Evolutionary conservation across 2,888 invertebrate genomes (phyloP), one percentile per base, ranked within the genome.

Genomic region (Drosophila atroscutellata): DNA sequence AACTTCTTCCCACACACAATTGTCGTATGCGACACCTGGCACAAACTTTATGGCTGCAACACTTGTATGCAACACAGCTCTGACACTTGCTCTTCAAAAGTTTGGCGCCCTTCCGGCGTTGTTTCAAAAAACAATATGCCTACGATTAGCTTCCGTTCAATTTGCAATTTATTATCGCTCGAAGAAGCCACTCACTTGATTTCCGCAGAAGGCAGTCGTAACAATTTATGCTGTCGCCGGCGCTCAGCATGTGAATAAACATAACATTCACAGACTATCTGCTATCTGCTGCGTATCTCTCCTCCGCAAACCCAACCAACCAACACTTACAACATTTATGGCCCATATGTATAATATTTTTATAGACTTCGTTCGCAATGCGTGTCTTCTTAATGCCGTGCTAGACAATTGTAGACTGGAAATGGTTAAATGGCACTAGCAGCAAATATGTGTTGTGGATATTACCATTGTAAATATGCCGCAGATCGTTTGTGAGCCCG

Each of bases 91-190:
- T 26, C 15, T 32, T 15, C 55, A 26, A 74, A 77, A 77, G 34
- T 65, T 72, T 55, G 65, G 34, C 54, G 63, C 61, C 55, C 69
- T 72, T 81, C 75, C 71, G 80, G 65, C 56, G 47, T 18, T 36
- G 11, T 45, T 34, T 34, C 47, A 45, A 56, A 75, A 42, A 39
- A 76, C 73, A 74, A 76, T 67, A 77, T 80, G 72, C 60, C 78
- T 73, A 59, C 81, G 82, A 81, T 82, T 80, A 80, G 75, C 78
- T 80, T 82, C 78, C 82, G 77, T 79, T 80, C 74, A 64, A 80
- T 79, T 77, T 72, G 75, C 73, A 75, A 80, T 81, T 83, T 80
- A 83, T 81, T 80, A 83, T 71, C 60, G 57, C 55, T 32, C 11
- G 28, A 26, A 30, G 8, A 24, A 20, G 28, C 52, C 47, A 34